These are phyloP conservation scores for Potorous gilbertii DNA, from an alignment of 2,797 vertebrate genomes.

Conservation along the genomic window DNA sequence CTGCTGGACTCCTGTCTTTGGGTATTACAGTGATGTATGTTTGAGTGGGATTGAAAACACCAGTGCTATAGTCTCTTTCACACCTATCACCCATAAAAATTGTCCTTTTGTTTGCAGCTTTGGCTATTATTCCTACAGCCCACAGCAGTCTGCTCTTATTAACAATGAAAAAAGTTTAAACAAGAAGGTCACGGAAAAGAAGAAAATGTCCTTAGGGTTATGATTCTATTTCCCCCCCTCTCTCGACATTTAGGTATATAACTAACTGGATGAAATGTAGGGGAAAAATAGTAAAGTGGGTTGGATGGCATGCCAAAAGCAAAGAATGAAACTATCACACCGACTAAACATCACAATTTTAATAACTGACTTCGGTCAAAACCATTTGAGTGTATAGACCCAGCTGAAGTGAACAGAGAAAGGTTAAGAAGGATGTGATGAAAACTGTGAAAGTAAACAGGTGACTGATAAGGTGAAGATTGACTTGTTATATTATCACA, in stretches of 20 bases:
- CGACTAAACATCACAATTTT: background rate
- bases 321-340: constrained; percentile 45
- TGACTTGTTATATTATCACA: background rate
- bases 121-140: constrained; percentile 68
- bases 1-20: constrained; percentile 25
- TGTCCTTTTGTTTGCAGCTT: constrained; percentile 68
- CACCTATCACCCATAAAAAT: constrained; percentile 62
- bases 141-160: constrained; percentile 62
- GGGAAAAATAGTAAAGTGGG: constrained; percentile 48
- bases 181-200: constrained; percentile 67
- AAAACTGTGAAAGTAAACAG: background rate
- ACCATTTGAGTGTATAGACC: background rate
- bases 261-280: constrained; percentile 61
- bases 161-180: constrained; percentile 61
- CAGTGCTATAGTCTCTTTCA: constrained; percentile 52
- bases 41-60: constrained; percentile 36
- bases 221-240: constrained; percentile 63
- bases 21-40: constrained; percentile 7
- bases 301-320: constrained; percentile 51
- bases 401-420: background rate
- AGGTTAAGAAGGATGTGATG: background rate
- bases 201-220: constrained; percentile 69
- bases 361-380: background rate
- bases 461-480: background rate
- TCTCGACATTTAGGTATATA: constrained; percentile 61